phyloP scores from a whole-genome alignment of 2,888 invertebrate genomes.

The Anaspis maculata region DNA sequence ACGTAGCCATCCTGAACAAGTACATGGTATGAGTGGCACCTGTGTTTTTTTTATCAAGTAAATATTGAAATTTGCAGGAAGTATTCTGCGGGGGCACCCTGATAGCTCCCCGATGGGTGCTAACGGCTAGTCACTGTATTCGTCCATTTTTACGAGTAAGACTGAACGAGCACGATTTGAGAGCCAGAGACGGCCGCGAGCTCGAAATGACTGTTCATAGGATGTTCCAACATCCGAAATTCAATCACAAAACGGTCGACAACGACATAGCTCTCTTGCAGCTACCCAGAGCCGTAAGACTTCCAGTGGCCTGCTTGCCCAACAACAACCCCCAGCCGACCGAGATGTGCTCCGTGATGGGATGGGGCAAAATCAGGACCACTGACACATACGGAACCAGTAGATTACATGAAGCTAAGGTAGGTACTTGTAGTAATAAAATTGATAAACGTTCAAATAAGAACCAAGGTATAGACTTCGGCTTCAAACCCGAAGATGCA shows the following conservation, averaged over 20 bases:
- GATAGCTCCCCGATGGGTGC: conserved; percentile 72
- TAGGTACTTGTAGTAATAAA: too few species aligned
- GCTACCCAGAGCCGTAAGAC: conserved; percentile 42
- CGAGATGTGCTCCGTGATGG: conserved; percentile 75
- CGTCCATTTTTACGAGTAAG: conserved; percentile 68
- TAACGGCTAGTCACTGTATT: conserved; percentile 84
- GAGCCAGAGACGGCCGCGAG: conserved; percentile 66
- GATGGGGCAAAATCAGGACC: conserved; percentile 82
- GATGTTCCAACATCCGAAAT: conserved; percentile 74
- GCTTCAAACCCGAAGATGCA: too few species aligned
- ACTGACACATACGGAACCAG: conserved; percentile 74
- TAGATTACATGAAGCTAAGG: conserved; percentile 79
- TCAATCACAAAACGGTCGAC: conserved; percentile 82
- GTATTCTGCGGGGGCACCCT: conserved; percentile 85
- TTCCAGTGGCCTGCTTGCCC: conserved; percentile 67
- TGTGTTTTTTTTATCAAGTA: too few species aligned
- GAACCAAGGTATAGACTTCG: too few species aligned
- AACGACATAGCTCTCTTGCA: conserved; percentile 85
- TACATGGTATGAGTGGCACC: too few species aligned
- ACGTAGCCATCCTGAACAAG: conserved; percentile 81
- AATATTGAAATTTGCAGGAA: conserved; percentile 48
- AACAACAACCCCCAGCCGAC: conserved; percentile 55
- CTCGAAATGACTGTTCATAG: conserved; percentile 65
- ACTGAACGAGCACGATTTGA: conserved; percentile 77
- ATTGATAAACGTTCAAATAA: too few species aligned